phyloP scores from a whole-genome alignment of 2,888 invertebrate genomes.

The Epirrhoe tristata region DNA sequence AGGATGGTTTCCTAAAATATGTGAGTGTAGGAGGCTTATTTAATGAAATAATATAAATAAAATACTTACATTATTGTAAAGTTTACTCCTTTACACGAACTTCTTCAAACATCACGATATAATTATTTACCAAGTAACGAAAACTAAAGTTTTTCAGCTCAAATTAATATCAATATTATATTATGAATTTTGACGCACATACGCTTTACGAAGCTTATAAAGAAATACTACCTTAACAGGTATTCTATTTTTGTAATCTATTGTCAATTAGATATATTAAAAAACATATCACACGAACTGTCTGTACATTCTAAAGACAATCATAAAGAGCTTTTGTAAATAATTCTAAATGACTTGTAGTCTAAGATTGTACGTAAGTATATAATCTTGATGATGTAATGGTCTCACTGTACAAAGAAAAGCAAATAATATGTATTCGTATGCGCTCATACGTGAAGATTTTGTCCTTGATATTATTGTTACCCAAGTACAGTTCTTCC shows the following conservation, averaged over 20 bases:
- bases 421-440: constrained; percentile 7
- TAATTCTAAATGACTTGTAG: constrained; percentile 41
- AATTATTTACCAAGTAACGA: background rate
- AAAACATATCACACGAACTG: constrained; percentile 62
- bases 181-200: constrained; percentile 26
- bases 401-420: background rate
- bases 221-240: constrained; percentile 39
- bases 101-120: constrained; percentile 8
- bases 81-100: background rate
- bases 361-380: constrained; percentile 3
- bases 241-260: constrained; percentile 61
- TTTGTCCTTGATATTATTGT: too few species aligned
- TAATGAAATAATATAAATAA: background rate
- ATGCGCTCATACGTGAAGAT: constrained; percentile 6
- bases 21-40: background rate
- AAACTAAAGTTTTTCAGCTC: constrained; percentile 23
- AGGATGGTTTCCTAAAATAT: background rate
- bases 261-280: constrained; percentile 62
- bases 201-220: constrained; percentile 27
- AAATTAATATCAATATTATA: constrained; percentile 20
- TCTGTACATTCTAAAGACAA: constrained; percentile 33
- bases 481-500: too few species aligned
- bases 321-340: constrained; percentile 56
- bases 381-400: constrained; percentile 1
- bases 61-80: background rate